These are phyloP conservation scores for Enteromius afrohamiltoni DNA, from an alignment of 2,797 vertebrate species.

Conservation along the genomic window DNA sequence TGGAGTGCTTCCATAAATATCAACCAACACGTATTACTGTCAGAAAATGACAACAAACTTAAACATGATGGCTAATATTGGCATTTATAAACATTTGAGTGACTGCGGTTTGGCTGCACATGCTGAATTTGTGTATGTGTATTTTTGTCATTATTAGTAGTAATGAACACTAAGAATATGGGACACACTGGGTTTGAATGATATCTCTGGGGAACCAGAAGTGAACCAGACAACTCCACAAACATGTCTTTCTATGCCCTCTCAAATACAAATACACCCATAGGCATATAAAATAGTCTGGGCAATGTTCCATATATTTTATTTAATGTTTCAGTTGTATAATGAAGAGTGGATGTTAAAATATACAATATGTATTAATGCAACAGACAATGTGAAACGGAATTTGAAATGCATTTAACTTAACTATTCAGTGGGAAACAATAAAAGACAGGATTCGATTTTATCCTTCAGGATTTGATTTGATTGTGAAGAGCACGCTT, in stretches of 20 bases:
- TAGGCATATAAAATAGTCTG: neutral
- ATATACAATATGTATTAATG: neutral
- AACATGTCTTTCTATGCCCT: slow-evolving; percentile 53
- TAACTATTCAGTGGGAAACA: neutral
- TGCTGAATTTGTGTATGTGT: slow-evolving; percentile 17
- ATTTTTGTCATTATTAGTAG: slow-evolving; percentile 64
- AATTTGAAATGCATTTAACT: neutral
- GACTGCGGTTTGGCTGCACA: slow-evolving; percentile 20
- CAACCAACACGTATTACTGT: slow-evolving; percentile 66
- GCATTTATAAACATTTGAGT: neutral
- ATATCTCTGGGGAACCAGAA: slow-evolving; percentile 69
- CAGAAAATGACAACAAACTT: slow-evolving; percentile 72
- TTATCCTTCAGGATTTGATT: neutral
- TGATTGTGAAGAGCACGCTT: slow-evolving; percentile 5
- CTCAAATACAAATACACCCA: neutral
- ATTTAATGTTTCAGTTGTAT: neutral
- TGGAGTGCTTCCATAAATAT: slow-evolving; percentile 77
- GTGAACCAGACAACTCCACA: slow-evolving; percentile 65
- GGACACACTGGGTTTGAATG: slow-evolving; percentile 69
- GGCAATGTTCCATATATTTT: neutral
- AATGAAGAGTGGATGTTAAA: neutral
- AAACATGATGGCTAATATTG: slow-evolving; percentile 74
- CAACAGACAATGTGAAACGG: neutral
- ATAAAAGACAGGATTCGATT: neutral
- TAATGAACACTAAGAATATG: slow-evolving; percentile 70